Base-by-base conservation (phyloP, 2,888 invertebrate species). In the Nemapogon koenigi region DNA sequence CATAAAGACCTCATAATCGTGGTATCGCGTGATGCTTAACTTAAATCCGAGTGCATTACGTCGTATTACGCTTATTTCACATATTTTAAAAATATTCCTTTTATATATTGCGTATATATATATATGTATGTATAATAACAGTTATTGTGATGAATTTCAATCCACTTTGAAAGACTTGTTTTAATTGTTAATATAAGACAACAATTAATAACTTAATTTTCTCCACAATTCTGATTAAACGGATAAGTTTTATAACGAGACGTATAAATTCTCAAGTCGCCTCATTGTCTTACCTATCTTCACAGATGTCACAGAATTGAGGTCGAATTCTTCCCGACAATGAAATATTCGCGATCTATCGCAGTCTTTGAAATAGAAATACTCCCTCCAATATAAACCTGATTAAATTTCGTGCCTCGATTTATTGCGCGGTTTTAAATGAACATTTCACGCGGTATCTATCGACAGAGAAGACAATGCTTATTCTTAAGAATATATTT, bases 271-370 rank as follows among this genome's bases (percentile, higher is more conserved):
- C 51, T 48, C 51, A 48, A 47, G 48, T 49, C 42, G 46, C 48
- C 55, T 61, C 61, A 61, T 64, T 62, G 62, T 62, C 55, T 26
- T 62, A 63, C 55, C 62, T 62, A 62, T 60, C 59, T 49, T 47
- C 39, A 52, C 56, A 57, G 58, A 62, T 62, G 58, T 62, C 55
- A 58, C 57, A 15, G 22, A 61, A 61, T 67, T 64, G 62, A 60
- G 41, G 42, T 27, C 28, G 53, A 7, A 7, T 8, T 51, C 51
- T 49, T 50, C 55, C 54, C 53, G 51, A 52, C 61, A 50, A 50
- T 63, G 54, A 63, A 63, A 66, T 67, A 65, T 62, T 58, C 55
- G 55, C 57, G 50, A 49, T 54, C 22, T 22, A 22, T 22, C 22
- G 10, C 6, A 22, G 10, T 7, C 10, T 10, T 22, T 22, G 22